Percentiles rank a stretch among this genome's conserved stretches.
phyloP scores from a whole-genome alignment of 2,888 invertebrate species.

The Heliconius aoede region DNA sequence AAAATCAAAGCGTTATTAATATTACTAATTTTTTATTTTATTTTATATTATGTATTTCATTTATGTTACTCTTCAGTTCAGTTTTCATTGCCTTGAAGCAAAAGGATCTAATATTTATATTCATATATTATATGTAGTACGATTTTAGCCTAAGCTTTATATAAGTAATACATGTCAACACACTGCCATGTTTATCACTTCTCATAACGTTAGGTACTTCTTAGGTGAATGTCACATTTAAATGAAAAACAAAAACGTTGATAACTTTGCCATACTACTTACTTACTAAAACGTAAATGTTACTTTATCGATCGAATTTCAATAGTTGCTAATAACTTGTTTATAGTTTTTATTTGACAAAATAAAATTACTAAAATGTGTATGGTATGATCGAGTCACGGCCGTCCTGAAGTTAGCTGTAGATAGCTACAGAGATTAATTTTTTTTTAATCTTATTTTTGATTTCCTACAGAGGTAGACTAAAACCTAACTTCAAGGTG shows the following conservation, averaged over 20 bases:
- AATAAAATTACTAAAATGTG: conserved; percentile 1
- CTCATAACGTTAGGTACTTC: background rate
- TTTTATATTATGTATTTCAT: background rate
- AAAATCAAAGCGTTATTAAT: too few relatives aligned
- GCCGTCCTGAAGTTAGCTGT: background rate
- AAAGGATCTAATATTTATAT: background rate
- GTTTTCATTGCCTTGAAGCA: too few relatives aligned
- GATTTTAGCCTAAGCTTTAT: conserved; percentile 13
- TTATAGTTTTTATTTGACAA: background rate
- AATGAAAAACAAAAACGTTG: background rate
- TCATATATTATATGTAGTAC: background rate
- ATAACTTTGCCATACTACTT: conserved; percentile 3
- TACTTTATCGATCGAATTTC: background rate
- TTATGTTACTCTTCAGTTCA: background rate
- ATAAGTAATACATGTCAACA: conserved; percentile 25
- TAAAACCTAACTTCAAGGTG: background rate
- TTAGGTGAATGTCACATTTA: conserved; percentile 2
- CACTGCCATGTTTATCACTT: conserved; percentile 29
- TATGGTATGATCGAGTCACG: background rate
- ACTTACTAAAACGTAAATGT: background rate
- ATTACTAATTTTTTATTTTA: too few relatives aligned
- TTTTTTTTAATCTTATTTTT: background rate
- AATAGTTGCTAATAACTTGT: background rate
- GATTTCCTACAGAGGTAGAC: background rate
- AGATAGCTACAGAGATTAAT: background rate